Evolutionary conservation across 2,113 vertebrate species (phyloP).

Genomic region (Zosterops lateralis): DNA sequence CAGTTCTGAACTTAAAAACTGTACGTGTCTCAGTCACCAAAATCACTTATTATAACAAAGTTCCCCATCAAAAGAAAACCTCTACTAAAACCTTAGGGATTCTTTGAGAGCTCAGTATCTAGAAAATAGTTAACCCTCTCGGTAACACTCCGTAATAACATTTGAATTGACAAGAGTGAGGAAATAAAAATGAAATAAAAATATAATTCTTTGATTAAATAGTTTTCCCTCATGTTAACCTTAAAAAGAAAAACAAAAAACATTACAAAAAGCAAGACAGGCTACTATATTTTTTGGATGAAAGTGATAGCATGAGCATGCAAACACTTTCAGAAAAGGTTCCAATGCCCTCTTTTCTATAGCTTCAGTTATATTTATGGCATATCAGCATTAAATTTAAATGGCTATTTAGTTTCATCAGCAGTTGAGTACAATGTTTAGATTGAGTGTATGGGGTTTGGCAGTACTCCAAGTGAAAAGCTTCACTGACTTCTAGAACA

Average conservation of each 20-base stretch:
- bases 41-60: background rate
- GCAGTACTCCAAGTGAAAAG: background rate
- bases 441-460: background rate
- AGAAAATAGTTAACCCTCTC: background rate
- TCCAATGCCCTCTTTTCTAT: background rate
- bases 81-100: background rate
- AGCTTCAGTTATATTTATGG: background rate
- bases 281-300: background rate
- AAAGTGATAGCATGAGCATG: background rate
- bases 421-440: background rate
- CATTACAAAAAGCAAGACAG: background rate
- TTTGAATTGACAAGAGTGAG: background rate
- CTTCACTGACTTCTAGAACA: background rate
- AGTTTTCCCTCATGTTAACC: background rate
- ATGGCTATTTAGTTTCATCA: background rate
- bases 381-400: background rate
- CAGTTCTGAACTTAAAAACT: background rate
- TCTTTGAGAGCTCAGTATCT: background rate
- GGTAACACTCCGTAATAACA: background rate
- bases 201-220: background rate
- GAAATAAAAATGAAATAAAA: background rate
- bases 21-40: background rate
- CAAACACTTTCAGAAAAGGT: background rate
- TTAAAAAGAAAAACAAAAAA: background rate
- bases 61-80: background rate